Percentiles rank a stretch among this genome's conserved stretches.
phyloP scores from a whole-genome alignment of 1,140 invertebrate genomes.

The Drosophila ohnishii region DNA sequence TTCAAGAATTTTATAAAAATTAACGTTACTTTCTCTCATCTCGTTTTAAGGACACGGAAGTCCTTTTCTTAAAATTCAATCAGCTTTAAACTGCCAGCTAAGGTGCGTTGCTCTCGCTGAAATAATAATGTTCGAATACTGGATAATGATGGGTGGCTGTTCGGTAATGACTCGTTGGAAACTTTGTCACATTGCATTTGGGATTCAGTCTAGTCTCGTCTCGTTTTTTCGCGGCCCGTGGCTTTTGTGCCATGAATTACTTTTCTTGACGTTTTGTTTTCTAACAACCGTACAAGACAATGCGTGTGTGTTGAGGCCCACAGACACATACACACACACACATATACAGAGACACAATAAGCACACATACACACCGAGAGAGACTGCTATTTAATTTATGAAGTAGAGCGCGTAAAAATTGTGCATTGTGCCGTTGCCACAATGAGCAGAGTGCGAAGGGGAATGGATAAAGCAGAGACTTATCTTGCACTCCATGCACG shows the following conservation, averaged over 20 bases:
- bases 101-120: slow-evolving; percentile 4
- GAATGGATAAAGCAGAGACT: slow-evolving; percentile 31
- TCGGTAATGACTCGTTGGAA: neutral
- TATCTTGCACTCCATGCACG: slow-evolving; percentile 69
- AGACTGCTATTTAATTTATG: slow-evolving; percentile 79
- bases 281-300: slow-evolving; percentile 75
- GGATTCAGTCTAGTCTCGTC: slow-evolving; percentile 42
- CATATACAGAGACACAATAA: neutral
- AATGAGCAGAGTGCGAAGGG: slow-evolving; percentile 40
- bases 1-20: no score
- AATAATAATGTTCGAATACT: neutral
- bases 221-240: slow-evolving; percentile 26
- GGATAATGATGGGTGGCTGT: slow-evolving; percentile 2
- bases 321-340: slow-evolving; percentile 1
- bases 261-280: slow-evolving; percentile 79
- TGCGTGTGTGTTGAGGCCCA: slow-evolving; percentile 18
- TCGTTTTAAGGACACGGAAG: neutral
- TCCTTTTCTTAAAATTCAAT: neutral
- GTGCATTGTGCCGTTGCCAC: slow-evolving; percentile 70
- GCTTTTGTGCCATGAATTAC: slow-evolving; percentile 72
- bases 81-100: slow-evolving; percentile 1
- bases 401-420: slow-evolving; percentile 81
- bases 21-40: no score
- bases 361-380: slow-evolving; percentile 32
- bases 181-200: slow-evolving; percentile 35